Conservation (phyloP, 1,140 invertebrate genomes). For the Tetramorium simillimum region DNA sequence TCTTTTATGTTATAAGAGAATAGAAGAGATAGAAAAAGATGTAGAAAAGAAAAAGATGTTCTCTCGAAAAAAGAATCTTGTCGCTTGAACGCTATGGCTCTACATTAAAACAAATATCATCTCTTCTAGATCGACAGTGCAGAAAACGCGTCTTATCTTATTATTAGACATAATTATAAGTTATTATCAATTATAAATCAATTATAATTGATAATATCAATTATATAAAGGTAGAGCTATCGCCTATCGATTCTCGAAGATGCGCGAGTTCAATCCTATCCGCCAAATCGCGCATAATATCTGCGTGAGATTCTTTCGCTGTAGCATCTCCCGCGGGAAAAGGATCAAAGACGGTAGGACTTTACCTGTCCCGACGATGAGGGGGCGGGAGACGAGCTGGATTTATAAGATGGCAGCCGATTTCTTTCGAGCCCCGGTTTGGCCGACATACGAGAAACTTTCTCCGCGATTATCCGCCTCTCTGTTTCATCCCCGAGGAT, state of each 20-base stretch:
- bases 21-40: not conserved
- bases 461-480: constrained; percentile 15
- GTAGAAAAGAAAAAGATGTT: not conserved
- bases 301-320: constrained; percentile 3
- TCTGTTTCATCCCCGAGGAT: constrained; percentile 36
- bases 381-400: not conserved
- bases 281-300: constrained; percentile 9
- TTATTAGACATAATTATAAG: not conserved
- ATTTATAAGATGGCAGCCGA: constrained; percentile 13
- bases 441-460: constrained; percentile 3
- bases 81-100: not conserved
- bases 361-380: not conserved
- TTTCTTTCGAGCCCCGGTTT: constrained; percentile 1
- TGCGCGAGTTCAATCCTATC: not conserved
- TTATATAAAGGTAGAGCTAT: not conserved
- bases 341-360: constrained; percentile 35
- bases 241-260: not conserved
- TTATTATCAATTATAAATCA: too few relatives aligned
- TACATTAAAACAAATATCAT: not conserved
- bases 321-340: not conserved
- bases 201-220: not conserved
- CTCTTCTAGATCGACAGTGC: not conserved
- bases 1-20: constrained; percentile 5
- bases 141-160: not conserved
- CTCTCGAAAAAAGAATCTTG: not conserved